Conservation (phyloP, 2,113 vertebrate genomes). For the Gobius niger region DNA sequence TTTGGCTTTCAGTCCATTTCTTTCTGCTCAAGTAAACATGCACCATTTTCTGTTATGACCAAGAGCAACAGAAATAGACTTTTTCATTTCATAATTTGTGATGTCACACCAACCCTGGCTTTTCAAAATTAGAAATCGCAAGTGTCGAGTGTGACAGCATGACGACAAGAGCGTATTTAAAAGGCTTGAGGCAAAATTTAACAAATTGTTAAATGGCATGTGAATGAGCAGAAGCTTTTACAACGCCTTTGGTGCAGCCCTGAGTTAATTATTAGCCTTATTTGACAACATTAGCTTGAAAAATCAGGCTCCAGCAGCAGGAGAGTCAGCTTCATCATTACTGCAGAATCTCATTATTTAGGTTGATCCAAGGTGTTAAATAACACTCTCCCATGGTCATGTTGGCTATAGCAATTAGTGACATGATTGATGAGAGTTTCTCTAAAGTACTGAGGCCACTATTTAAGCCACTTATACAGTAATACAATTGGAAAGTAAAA, state of each 20-base stretch:
- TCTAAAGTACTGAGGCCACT: no score
- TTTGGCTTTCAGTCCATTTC: slow-evolving; percentile 47
- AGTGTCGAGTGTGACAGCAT: slow-evolving; percentile 3
- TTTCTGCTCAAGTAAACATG: slow-evolving; percentile 53
- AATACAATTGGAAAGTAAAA: no score
- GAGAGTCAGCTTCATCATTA: slow-evolving; percentile 5
- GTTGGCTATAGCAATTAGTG: not conserved
- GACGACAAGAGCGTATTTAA: not conserved
- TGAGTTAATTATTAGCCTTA: not conserved
- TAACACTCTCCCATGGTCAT: slow-evolving; percentile 1
- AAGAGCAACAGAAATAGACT: not conserved
- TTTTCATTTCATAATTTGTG: slow-evolving; percentile 15
- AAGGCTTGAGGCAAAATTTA: not conserved
- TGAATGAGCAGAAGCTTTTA: slow-evolving; percentile 23
- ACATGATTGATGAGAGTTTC: not conserved
- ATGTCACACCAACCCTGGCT: not conserved
- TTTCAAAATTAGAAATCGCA: slow-evolving; percentile 38
- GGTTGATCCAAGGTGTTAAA: slow-evolving; percentile 5
- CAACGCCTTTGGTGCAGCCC: not conserved
- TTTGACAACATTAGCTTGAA: not conserved
- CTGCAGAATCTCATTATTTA: slow-evolving; percentile 9
- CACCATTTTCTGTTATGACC: slow-evolving; percentile 15
- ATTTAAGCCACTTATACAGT: no score
- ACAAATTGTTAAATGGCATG: slow-evolving; percentile 3
- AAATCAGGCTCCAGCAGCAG: not conserved